Evolutionary conservation across 92 coral and sea anemone species (phyloP).

Genomic region (Pocillopora grandis): DNA sequence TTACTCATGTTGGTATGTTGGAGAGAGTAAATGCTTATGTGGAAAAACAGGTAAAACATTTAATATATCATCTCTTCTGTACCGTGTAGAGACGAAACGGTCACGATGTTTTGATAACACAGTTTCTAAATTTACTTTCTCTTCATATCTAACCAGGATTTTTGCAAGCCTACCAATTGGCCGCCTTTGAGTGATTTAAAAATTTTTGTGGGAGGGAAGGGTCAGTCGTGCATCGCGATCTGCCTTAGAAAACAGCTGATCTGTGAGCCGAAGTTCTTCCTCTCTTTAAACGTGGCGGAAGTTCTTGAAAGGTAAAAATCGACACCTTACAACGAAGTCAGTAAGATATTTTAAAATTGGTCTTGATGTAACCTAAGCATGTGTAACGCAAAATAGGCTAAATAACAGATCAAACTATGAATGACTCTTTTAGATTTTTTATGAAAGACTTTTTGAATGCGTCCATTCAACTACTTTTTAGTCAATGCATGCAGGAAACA

Average conservation of each 20-base stretch:
- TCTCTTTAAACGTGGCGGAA: conserved; percentile 17
- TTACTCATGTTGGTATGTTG: conserved; percentile 87
- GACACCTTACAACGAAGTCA: background rate
- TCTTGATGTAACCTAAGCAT: background rate
- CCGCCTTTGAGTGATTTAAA: conserved; percentile 35
- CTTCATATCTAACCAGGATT: conserved; percentile 45
- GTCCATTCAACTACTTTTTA: no score
- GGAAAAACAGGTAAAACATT: conserved; percentile 66
- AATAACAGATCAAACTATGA: background rate
- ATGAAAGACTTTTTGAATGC: background rate
- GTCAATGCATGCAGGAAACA: no score
- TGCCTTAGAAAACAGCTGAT: conserved; percentile 32
- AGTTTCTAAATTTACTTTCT: background rate
- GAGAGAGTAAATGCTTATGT: conserved; percentile 81
- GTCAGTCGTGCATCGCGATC: conserved; percentile 51
- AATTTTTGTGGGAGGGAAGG: conserved; percentile 43
- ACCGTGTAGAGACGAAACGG: no score
- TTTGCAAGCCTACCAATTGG: conserved; percentile 59
- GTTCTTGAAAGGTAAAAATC: conserved; percentile 33
- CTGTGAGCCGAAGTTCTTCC: conserved; percentile 41
- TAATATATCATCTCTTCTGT: no score
- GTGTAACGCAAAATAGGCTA: no score
- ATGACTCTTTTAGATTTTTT: background rate
- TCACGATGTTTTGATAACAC: no score
- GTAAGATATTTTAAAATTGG: background rate